These are phyloP conservation scores for Tolmerus cingulatus DNA, from an alignment of 2,888 invertebrate genomes.

Conservation along the genomic window DNA sequence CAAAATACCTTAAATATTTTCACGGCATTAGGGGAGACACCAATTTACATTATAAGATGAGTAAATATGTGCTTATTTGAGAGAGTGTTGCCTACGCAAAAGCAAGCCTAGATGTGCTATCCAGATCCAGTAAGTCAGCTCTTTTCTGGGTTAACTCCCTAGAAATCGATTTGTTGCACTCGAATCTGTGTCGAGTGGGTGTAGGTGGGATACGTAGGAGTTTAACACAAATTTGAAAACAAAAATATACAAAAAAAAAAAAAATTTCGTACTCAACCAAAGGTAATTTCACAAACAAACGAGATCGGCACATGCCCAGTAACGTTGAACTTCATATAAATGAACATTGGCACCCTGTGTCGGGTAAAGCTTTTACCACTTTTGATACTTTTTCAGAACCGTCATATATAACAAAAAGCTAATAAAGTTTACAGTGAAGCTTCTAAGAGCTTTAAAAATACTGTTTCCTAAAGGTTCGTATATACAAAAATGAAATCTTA, in stretches of 20 bases:
- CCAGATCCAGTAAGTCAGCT: slow-evolving; percentile 25
- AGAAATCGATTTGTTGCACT: slow-evolving; percentile 33
- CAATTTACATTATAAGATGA: not conserved
- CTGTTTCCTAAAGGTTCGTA: not conserved
- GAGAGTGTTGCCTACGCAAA: not conserved
- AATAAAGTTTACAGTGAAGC: not conserved
- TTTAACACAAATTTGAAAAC: not conserved
- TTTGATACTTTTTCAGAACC: not conserved
- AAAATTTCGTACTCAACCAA: not conserved
- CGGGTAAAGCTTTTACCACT: not conserved
- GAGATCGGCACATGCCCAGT: not conserved
- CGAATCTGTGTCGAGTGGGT: slow-evolving; percentile 35
- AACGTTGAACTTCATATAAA: not conserved
- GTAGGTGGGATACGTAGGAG: not conserved
- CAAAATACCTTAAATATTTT: not conserved
- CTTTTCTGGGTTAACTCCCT: slow-evolving; percentile 32
- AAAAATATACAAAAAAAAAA: not conserved
- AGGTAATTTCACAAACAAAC: slow-evolving; percentile 1
- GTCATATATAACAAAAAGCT: not conserved
- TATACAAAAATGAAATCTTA: not conserved
- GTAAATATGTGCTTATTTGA: not conserved
- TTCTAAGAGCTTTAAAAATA: not conserved
- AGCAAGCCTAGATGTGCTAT: not conserved
- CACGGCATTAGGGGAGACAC: not conserved
- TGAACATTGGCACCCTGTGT: not conserved